Evolutionary conservation across 1,140 invertebrate genomes (phyloP), one percentile per base, ranked within the genome.

Genomic region (Drosophila cardini): DNA sequence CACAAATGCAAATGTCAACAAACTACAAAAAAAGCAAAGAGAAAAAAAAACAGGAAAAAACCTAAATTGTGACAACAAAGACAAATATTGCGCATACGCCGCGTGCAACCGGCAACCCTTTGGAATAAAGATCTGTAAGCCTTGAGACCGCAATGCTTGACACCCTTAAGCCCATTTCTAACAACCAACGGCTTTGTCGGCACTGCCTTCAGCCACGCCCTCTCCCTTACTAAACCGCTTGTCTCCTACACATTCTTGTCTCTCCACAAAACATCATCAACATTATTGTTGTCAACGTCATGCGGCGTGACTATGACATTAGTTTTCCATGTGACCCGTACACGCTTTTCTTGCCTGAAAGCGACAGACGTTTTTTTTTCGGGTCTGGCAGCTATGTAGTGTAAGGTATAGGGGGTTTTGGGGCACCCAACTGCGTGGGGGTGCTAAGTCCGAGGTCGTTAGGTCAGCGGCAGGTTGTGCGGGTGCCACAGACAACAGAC

Each of bases 241-340:
- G 6, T 6, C 32, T 2, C 5, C 9, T 34, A 1, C 9, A 13
- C 53, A 13, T 21, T 2, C 13, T 18, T 11, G 26, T 43, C n/a
- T n/a, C 46, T 38, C 36, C 32, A 18, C 11, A 15, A 26, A 36
- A 34, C 64, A 77, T 65, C 76, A 77, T 70, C 80, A 79, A 70
- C 76, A 79, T 79, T 70, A 84, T 77, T 77, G 73, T 72, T 84
- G 80, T 72, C 80, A 84, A 63, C 76, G 68, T 84, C 63, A 83
- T 83, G 80, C 67, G 65, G 77, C 70, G 73, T 85, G 81, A 85
- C 74, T 85, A 80, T 85, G 77, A 80, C 74, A 85, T 85, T 85
- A 85, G 81, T 85, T 85, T 75, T 32, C 16, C 55, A 43, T 48
- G 60, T 57, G 21, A 71, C 68, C 57, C 72, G 58, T 52, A 70